These are phyloP conservation scores for Crocuta crocuta DNA, from an alignment of 2,113 vertebrate genomes.

Conservation along the genomic window DNA sequence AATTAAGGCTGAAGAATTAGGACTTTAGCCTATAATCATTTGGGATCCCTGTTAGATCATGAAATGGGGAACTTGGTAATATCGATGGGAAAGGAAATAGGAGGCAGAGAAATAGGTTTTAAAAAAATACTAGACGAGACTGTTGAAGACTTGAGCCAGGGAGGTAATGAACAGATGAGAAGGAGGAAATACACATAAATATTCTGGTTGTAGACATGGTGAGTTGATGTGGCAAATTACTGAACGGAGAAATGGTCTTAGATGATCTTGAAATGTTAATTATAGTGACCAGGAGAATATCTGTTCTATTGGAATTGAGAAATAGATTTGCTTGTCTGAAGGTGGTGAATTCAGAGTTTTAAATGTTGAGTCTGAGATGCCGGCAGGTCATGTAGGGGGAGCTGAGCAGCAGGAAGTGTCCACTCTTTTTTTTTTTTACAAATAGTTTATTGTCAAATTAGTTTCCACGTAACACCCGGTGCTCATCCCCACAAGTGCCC, in stretches of 20 bases:
- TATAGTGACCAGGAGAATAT: background rate
- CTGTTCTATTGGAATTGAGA: background rate
- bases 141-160: background rate
- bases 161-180: background rate
- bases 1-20: constrained; percentile 33
- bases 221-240: background rate
- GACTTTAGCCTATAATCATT: background rate
- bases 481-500: too few species aligned
- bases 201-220: background rate
- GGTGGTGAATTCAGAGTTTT: background rate
- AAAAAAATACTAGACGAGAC: background rate
- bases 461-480: too few species aligned
- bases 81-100: background rate
- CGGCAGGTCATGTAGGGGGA: background rate
- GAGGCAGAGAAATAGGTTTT: background rate
- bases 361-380: background rate
- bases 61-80: background rate
- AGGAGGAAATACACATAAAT: background rate
- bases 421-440: background rate
- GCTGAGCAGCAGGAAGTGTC: background rate
- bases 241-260: background rate
- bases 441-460: too few species aligned
- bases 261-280: background rate
- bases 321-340: background rate
- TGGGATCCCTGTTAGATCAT: background rate